Conservation (phyloP, 2,113 vertebrate genomes). For the Typhlomys cinereus region DNA sequence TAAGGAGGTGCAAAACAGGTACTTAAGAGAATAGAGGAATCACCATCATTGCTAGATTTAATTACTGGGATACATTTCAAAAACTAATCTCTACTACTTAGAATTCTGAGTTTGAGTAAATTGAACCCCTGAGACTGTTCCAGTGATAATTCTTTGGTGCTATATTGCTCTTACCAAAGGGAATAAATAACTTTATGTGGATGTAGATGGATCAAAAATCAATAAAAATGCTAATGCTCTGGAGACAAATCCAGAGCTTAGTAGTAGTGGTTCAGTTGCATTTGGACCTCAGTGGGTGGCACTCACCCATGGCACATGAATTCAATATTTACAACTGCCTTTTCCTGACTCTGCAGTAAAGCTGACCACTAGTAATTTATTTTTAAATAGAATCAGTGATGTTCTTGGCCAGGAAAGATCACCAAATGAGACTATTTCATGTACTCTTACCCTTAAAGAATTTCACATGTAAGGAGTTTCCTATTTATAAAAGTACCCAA, state of each 20-base stretch:
- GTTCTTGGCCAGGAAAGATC: not conserved
- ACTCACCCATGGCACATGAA: not conserved
- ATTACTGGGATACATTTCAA: conserved; percentile 63
- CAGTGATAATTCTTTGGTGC: conserved; percentile 61
- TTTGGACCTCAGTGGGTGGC: conserved; percentile 36
- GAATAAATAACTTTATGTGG: conserved; percentile 71
- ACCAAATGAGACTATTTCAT: not conserved
- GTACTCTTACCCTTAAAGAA: not conserved
- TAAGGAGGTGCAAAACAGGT: conserved; percentile 12
- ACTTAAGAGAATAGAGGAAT: conserved; percentile 47
- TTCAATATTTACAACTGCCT: not conserved
- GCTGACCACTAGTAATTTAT: conserved; percentile 9
- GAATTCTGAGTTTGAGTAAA: conserved; percentile 66
- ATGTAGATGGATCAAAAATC: conserved; percentile 61
- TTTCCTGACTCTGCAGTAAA: not conserved
- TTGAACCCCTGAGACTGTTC: conserved; percentile 57
- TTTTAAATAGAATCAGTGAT: conserved; percentile 15
- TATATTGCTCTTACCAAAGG: conserved; percentile 54
- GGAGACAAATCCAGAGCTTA: conserved; percentile 57
- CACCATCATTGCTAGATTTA: conserved; percentile 61
- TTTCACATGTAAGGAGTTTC: not conserved
- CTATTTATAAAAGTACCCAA: not conserved
- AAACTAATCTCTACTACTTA: conserved; percentile 59
- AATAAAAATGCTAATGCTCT: conserved; percentile 73
- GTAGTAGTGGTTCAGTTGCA: conserved; percentile 36